These are phyloP conservation scores for Cephalopholis sonnerati DNA, from an alignment of 2,113 vertebrate species.

Conservation along the genomic window DNA sequence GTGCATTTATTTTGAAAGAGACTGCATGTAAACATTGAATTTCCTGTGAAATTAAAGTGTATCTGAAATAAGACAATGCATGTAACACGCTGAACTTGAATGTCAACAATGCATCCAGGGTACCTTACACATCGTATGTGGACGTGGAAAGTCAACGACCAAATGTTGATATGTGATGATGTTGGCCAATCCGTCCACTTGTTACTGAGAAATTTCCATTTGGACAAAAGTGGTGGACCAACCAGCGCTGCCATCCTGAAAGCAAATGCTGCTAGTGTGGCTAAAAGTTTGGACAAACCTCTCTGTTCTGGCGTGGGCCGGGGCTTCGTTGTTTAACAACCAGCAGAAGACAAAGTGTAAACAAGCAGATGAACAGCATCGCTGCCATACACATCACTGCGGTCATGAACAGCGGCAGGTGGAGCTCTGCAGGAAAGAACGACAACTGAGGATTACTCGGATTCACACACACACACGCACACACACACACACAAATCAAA, in stretches of 20 bases:
- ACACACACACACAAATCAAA: background rate
- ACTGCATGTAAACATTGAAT: no score
- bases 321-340: constrained; percentile 28
- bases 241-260: background rate
- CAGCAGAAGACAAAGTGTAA: constrained; percentile 60
- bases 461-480: background rate
- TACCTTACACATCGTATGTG: no score
- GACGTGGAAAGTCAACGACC: no score
- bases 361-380: constrained; percentile 66
- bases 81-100: no score
- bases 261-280: background rate
- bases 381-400: constrained; percentile 52
- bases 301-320: background rate
- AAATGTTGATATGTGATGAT: no score
- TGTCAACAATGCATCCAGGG: no score
- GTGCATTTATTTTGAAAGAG: no score
- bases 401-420: constrained; percentile 54
- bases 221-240: no score
- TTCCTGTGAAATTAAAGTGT: no score
- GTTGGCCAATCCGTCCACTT: no score
- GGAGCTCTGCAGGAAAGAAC: constrained; percentile 48
- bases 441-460: constrained; percentile 11
- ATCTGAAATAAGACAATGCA: no score
- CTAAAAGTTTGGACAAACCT: constrained; percentile 53
- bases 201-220: no score